phyloP scores from a whole-genome alignment of 1,140 invertebrate genomes.

The Papilio helenus region DNA sequence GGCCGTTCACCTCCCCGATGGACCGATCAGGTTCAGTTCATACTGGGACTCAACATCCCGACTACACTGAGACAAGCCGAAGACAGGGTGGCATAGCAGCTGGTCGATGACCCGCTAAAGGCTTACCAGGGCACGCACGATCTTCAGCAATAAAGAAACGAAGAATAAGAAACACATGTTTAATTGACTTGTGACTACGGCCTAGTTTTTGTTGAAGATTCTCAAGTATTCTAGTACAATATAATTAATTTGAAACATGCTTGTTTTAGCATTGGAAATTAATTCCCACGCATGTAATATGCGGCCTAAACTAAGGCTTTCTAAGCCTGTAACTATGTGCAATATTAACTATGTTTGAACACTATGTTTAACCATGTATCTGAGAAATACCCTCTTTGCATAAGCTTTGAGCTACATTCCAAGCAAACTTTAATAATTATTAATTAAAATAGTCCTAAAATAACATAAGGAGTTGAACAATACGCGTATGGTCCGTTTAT shows the following conservation, averaged over 20 bases:
- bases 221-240: background rate
- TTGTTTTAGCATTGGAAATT: constrained; percentile 8
- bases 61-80: no score
- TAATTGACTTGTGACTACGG: no score
- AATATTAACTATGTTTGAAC: constrained; percentile 34
- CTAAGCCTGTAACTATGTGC: constrained; percentile 14
- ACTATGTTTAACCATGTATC: constrained; percentile 30
- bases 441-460: constrained; percentile 70
- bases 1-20: no score
- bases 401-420: constrained; percentile 41
- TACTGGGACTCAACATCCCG: no score
- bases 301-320: constrained; percentile 19
- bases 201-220: background rate
- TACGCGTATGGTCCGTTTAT: constrained; percentile 50
- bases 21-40: no score
- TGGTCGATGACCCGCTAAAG: no score
- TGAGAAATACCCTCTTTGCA: constrained; percentile 36
- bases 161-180: no score
- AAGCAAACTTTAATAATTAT: constrained; percentile 62
- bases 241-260: background rate
- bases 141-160: no score
- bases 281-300: constrained; percentile 15
- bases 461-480: constrained; percentile 56
- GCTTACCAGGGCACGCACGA: no score
- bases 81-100: no score